These are phyloP conservation scores for Valencia hispanica DNA, from an alignment of 2,797 vertebrate genomes.

Conservation along the genomic window DNA sequence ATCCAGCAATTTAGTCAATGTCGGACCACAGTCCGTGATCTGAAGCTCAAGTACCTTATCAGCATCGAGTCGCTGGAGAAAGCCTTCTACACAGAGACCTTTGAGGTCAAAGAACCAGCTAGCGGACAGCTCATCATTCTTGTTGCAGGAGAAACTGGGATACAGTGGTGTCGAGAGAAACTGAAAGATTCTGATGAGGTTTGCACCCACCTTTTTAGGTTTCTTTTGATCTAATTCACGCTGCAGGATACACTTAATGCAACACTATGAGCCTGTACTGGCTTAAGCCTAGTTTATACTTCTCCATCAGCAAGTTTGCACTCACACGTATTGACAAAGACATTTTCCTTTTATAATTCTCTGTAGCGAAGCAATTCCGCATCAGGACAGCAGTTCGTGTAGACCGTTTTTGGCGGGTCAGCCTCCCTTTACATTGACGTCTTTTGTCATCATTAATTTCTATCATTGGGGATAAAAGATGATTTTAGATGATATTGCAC, in stretches of 20 bases:
- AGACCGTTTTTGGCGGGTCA: too few species aligned
- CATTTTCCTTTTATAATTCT: too few species aligned
- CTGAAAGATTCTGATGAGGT: conserved; percentile 74
- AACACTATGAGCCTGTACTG: neutral
- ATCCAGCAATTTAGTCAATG: conserved; percentile 79
- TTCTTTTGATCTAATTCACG: neutral
- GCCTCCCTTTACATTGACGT: too few species aligned
- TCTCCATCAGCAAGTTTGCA: too few species aligned
- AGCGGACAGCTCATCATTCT: conserved; percentile 85
- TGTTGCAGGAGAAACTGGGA: conserved; percentile 89
- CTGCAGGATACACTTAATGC: neutral
- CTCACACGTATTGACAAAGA: too few species aligned
- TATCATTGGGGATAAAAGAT: too few species aligned
- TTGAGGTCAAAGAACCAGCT: conserved; percentile 88
- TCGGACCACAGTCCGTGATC: conserved; percentile 87
- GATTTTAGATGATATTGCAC: too few species aligned
- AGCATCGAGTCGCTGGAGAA: conserved; percentile 93
- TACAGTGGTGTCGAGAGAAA: conserved; percentile 73
- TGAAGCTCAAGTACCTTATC: conserved; percentile 98
- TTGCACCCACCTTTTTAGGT: neutral
- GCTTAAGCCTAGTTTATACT: too few species aligned
- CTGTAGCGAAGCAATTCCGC: too few species aligned
- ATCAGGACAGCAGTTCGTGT: too few species aligned
- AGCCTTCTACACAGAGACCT: conserved; percentile 92
- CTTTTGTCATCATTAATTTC: too few species aligned